phyloP scores from a whole-genome alignment of 2,888 invertebrate genomes.

The Octodonta nipae region DNA sequence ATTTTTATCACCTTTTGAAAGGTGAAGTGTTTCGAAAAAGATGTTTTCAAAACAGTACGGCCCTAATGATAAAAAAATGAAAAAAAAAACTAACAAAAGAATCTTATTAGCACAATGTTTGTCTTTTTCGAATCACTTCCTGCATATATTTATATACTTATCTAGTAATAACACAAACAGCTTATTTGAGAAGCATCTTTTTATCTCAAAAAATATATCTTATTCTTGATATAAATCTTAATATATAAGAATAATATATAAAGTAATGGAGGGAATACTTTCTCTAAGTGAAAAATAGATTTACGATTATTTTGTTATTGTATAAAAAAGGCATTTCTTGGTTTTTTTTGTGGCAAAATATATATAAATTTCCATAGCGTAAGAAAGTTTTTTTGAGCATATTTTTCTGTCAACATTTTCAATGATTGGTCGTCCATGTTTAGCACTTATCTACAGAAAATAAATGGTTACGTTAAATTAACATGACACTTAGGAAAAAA shows the following conservation, averaged over 20 bases:
- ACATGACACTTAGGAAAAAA: slow-evolving; percentile 20
- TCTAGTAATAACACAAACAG: slow-evolving; percentile 37
- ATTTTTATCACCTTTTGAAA: too few relatives aligned
- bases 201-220: slow-evolving; percentile 27
- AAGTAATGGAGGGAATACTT: slow-evolving; percentile 32
- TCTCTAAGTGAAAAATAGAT: slow-evolving; percentile 25
- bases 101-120: too few relatives aligned
- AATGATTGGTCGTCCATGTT: slow-evolving; percentile 21
- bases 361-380: slow-evolving; percentile 17
- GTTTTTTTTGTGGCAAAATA: slow-evolving; percentile 24
- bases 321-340: slow-evolving; percentile 29
- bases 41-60: slow-evolving; percentile 6
- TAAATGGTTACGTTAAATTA: slow-evolving; percentile 18
- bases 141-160: slow-evolving; percentile 8
- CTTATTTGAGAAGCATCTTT: slow-evolving; percentile 32
- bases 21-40: slow-evolving; percentile 1
- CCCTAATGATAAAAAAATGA: slow-evolving; percentile 5
- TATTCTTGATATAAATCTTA: slow-evolving; percentile 17
- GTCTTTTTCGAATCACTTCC: slow-evolving; percentile 7
- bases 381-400: slow-evolving; percentile 10
- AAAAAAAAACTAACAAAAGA: too few relatives aligned
- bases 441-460: slow-evolving; percentile 18
- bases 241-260: slow-evolving; percentile 21
- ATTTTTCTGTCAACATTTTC: slow-evolving; percentile 18
- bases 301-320: slow-evolving; percentile 12